Evolutionary conservation across 1,140 invertebrate species (phyloP).

Genomic region (Aphaenogaster ashmeadi): DNA sequence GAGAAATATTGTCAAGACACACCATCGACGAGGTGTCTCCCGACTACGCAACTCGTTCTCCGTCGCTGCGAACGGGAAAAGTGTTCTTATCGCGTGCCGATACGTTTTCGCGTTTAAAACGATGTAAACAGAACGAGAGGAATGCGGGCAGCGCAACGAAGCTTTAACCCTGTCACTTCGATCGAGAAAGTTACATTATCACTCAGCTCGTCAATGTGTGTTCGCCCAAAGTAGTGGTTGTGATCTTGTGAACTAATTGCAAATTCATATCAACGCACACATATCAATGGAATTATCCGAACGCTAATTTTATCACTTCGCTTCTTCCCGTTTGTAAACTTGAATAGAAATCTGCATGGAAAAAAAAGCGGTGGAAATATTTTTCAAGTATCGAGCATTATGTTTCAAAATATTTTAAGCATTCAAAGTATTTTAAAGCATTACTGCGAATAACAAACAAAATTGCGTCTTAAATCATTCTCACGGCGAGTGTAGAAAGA

Average conservation of each 20-base stretch:
- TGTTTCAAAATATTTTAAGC: no score
- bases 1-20: constrained; percentile 56
- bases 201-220: neutral
- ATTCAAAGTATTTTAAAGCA: no score
- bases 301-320: neutral
- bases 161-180: constrained; percentile 4
- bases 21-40: neutral
- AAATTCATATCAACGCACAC: neutral
- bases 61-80: constrained; percentile 17
- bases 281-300: neutral
- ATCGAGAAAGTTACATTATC: constrained; percentile 15
- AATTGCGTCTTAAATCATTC: neutral
- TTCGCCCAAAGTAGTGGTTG: neutral
- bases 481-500: neutral
- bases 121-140: constrained; percentile 26
- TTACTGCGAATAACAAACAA: neutral
- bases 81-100: constrained; percentile 54
- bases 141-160: constrained; percentile 30
- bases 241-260: neutral
- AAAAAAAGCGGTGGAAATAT: neutral
- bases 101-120: constrained; percentile 42
- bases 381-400: neutral
- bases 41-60: constrained; percentile 28
- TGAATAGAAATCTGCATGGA: neutral
- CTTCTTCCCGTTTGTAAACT: neutral